Conservation (phyloP, 2,888 invertebrate species). For the Acronicta leporina region DNA sequence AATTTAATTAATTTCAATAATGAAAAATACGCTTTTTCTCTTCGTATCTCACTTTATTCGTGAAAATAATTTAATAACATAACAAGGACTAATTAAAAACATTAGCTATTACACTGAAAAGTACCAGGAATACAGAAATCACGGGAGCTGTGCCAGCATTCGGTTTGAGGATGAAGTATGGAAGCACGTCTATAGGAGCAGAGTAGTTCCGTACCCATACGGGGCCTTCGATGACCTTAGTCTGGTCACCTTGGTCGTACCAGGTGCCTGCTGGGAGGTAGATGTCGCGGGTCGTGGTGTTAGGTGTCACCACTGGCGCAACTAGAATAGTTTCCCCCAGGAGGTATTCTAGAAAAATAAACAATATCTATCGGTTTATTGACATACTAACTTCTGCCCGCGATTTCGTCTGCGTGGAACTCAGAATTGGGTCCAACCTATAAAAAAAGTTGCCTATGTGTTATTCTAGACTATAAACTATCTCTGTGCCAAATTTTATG, state of each 20-base stretch:
- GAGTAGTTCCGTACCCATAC: slow-evolving; percentile 87
- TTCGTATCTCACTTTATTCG: no score
- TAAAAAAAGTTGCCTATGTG: no score
- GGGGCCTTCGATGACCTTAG: slow-evolving; percentile 26
- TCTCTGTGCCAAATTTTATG: no score
- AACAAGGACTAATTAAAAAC: slow-evolving; percentile 1
- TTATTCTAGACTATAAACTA: no score
- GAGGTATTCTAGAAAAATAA: slow-evolving; percentile 93
- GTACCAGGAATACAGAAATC: slow-evolving; percentile 25
- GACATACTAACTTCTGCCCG: no score
- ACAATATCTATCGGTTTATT: no score
- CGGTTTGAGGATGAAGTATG: slow-evolving; percentile 83
- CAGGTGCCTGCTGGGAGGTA: slow-evolving; percentile 92
- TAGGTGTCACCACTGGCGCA: slow-evolving; percentile 91
- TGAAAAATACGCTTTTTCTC: no score
- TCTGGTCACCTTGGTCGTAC: slow-evolving; percentile 84
- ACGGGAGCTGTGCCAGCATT: slow-evolving; percentile 10
- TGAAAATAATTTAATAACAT: not conserved
- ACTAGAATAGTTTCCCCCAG: slow-evolving; percentile 92
- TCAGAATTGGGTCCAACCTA: no score
- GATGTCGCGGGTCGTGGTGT: slow-evolving; percentile 87
- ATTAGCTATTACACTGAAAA: slow-evolving; percentile 12
- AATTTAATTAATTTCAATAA: no score
- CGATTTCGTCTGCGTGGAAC: no score
- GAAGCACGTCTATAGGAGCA: slow-evolving; percentile 89